A percentile compares a stretch with the other conserved stretches of the same genome.
Conservation (phyloP, 1,140 invertebrate species). For the Heterodera carotae region DNA sequence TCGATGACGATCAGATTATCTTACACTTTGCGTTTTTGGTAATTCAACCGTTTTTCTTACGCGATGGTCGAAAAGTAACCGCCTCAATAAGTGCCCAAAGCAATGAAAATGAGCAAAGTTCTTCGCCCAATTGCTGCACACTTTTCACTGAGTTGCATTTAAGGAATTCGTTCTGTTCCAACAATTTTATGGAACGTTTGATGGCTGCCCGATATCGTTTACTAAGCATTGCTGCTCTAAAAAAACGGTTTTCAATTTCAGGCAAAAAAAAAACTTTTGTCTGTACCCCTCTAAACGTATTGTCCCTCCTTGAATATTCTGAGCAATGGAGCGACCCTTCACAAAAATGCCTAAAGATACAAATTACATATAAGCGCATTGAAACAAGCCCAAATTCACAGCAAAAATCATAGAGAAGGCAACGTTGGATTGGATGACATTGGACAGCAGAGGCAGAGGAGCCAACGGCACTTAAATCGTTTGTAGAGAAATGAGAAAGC, state of each 20-base stretch:
- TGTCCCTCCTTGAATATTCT: conserved; percentile 16
- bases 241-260: neutral
- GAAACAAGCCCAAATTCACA: neutral
- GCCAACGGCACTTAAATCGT: neutral
- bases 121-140: conserved; percentile 30
- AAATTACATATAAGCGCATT: neutral
- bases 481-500: neutral
- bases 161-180: conserved; percentile 18
- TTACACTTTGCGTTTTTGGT: neutral
- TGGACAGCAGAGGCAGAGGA: neutral
- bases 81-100: conserved; percentile 29
- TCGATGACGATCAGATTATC: conserved; percentile 30
- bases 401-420: conserved; percentile 27
- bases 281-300: conserved; percentile 28
- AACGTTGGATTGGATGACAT: conserved; percentile 17
- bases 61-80: conserved; percentile 21
- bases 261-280: neutral
- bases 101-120: conserved; percentile 22
- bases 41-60: neutral
- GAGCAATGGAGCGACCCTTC: conserved; percentile 24
- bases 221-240: conserved; percentile 24
- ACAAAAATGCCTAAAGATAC: conserved; percentile 18
- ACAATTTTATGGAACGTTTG: conserved; percentile 25
- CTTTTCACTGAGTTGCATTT: neutral
- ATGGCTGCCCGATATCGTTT: conserved; percentile 20